Percentiles rank a stretch among this genome's conserved stretches.
Conservation (phyloP, 2,888 invertebrate species). For the Orchesella flavescens region DNA sequence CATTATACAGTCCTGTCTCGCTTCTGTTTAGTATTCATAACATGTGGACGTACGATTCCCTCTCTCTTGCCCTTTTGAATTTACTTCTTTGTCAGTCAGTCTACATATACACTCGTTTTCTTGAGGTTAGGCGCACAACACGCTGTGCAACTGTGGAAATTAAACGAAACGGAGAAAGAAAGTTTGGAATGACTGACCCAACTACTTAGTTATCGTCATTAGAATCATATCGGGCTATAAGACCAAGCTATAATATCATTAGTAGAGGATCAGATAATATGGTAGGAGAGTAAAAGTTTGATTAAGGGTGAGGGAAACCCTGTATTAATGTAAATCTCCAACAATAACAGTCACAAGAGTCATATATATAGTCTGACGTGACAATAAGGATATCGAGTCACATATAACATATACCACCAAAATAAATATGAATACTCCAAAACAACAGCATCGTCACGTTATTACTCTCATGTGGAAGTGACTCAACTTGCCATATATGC, state of each 20-base stretch:
- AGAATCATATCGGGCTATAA: neutral
- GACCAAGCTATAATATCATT: conserved; percentile 15
- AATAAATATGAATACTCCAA: too few species aligned
- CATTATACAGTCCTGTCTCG: conserved; percentile 63
- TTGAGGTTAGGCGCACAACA: neutral
- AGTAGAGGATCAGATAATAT: neutral
- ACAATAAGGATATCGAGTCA: too few species aligned
- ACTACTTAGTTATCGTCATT: conserved; percentile 31
- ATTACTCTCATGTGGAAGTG: too few species aligned
- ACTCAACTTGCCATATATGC: too few species aligned
- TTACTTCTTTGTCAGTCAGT: conserved; percentile 15
- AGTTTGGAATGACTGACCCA: conserved; percentile 59
- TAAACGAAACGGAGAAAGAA: neutral
- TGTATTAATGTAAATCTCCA: too few species aligned
- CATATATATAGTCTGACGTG: too few species aligned
- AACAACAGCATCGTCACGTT: too few species aligned
- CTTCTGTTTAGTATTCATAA: conserved; percentile 62
- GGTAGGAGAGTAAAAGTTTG: conserved; percentile 47
- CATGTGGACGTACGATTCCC: conserved; percentile 59
- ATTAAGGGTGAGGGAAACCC: too few species aligned
- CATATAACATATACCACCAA: too few species aligned
- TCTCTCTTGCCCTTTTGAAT: neutral
- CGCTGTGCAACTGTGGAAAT: conserved; percentile 35
- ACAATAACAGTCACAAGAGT: neutral
- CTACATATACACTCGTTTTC: neutral